Percentiles rank a stretch among this genome's conserved stretches.
These are phyloP conservation scores for Epizoanthus stellaris DNA, from an alignment of 92 coral and sea anemone genomes.

Conservation along the genomic window DNA sequence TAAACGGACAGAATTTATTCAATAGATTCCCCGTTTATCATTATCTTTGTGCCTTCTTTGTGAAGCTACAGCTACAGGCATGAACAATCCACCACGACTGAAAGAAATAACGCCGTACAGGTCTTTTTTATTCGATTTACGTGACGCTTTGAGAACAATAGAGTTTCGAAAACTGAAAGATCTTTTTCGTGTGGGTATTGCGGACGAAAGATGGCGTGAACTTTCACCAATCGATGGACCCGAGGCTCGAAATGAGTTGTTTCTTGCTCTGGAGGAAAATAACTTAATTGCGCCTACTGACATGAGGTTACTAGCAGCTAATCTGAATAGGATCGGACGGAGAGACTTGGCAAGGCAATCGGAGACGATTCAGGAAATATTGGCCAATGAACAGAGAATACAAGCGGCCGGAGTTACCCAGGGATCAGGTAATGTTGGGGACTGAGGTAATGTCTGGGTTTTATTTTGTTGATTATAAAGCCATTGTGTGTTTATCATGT, in stretches of 20 bases:
- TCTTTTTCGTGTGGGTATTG: slow-evolving; percentile 3
- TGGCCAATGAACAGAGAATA: background rate
- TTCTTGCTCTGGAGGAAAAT: slow-evolving; percentile 11
- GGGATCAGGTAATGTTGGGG: background rate
- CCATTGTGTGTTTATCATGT: no score
- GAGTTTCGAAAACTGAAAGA: background rate
- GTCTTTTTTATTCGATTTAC: background rate
- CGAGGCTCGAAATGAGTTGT: background rate
- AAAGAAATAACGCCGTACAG: slow-evolving; percentile 12
- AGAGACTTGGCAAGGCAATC: background rate
- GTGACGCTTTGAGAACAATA: slow-evolving; percentile 16
- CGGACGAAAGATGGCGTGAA: slow-evolving; percentile 16
- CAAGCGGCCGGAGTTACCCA: background rate
- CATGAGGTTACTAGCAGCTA: slow-evolving; percentile 4
- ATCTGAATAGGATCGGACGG: slow-evolving; percentile 11
- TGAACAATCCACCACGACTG: background rate
- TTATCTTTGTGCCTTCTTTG: no score
- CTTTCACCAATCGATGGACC: background rate
- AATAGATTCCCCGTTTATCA: no score
- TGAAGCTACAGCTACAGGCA: background rate
- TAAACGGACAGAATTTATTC: no score
- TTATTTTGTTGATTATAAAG: no score
- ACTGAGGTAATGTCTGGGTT: no score
- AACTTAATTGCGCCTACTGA: background rate
- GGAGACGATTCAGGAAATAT: background rate